Evolutionary conservation across 2,113 vertebrate genomes (phyloP).

Genomic region (Otolemur garnettii): DNA sequence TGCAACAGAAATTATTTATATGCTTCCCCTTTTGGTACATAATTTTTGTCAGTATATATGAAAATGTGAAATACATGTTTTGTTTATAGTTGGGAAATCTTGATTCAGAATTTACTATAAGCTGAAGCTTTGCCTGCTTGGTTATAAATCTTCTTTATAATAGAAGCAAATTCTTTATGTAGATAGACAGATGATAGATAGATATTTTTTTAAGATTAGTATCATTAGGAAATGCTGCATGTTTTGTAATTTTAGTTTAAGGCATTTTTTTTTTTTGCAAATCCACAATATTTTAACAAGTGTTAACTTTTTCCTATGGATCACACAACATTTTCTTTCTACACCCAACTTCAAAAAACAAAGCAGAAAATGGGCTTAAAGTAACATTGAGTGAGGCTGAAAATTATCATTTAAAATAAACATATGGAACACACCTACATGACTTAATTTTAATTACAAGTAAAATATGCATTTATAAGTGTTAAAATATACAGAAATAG

Average conservation of each 20-base stretch:
- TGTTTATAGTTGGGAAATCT: conserved; percentile 44
- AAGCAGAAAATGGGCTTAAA: not conserved
- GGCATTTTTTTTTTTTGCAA: not conserved
- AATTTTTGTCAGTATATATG: conserved; percentile 46
- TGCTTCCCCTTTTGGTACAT: not conserved
- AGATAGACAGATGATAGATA: not conserved
- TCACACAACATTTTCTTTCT: not conserved
- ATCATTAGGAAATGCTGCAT: not conserved
- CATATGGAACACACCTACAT: not conserved
- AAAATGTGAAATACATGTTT: not conserved
- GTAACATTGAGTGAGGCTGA: not conserved
- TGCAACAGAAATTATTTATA: conserved; percentile 7
- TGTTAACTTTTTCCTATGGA: not conserved
- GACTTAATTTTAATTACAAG: conserved; percentile 18
- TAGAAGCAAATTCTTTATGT: not conserved
- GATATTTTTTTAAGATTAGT: not conserved
- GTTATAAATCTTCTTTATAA: not conserved
- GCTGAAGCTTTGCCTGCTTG: not conserved
- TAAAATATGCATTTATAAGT: not conserved
- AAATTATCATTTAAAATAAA: not conserved
- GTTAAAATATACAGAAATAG: not conserved
- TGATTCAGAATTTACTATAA: conserved; percentile 25
- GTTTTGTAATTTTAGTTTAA: conserved; percentile 50
- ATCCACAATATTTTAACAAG: conserved; percentile 11
- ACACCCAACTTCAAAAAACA: not conserved